A percentile compares a stretch with the other conserved stretches of the same genome.
Conservation (phyloP, 2,888 invertebrate genomes). For the Neocrepidodera transversa region DNA sequence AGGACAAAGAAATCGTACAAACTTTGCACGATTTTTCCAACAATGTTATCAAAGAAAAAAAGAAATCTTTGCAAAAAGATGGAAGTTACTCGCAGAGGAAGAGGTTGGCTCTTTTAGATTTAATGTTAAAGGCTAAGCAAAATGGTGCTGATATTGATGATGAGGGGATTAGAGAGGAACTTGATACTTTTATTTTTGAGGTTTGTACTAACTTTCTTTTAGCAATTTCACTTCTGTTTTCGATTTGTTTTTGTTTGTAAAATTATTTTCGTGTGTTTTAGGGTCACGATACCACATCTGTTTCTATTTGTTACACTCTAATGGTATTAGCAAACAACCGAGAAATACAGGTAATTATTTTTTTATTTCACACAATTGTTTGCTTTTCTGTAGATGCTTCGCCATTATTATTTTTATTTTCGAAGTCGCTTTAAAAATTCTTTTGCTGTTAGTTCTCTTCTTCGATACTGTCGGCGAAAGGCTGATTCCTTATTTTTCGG, state of each 20-base stretch:
- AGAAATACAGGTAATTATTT: constrained; percentile 19
- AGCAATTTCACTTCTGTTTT: no score
- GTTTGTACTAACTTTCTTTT: no score
- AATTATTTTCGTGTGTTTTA: no score
- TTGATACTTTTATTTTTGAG: constrained; percentile 70
- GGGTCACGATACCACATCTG: constrained; percentile 71
- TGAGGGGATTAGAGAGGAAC: constrained; percentile 66
- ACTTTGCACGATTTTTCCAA: constrained; percentile 33
- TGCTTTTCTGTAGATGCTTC: no score
- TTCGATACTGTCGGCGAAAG: no score
- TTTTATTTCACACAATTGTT: no score
- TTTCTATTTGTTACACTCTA: constrained; percentile 45
- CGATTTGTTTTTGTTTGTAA: no score
- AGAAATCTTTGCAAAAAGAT: constrained; percentile 10
- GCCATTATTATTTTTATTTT: no score
- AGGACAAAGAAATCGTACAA: constrained; percentile 9
- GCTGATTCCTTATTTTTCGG: no score
- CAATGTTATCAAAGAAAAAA: constrained; percentile 33
- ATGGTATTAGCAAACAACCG: constrained; percentile 27
- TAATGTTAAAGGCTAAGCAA: constrained; percentile 63
- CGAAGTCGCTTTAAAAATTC: no score
- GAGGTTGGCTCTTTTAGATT: constrained; percentile 65
- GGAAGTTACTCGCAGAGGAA: constrained; percentile 31
- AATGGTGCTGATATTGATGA: constrained; percentile 62
- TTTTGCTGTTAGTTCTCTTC: no score